These are phyloP conservation scores for Paragorgia papillata DNA, from an alignment of 92 coral and sea anemone species.

Conservation along the genomic window DNA sequence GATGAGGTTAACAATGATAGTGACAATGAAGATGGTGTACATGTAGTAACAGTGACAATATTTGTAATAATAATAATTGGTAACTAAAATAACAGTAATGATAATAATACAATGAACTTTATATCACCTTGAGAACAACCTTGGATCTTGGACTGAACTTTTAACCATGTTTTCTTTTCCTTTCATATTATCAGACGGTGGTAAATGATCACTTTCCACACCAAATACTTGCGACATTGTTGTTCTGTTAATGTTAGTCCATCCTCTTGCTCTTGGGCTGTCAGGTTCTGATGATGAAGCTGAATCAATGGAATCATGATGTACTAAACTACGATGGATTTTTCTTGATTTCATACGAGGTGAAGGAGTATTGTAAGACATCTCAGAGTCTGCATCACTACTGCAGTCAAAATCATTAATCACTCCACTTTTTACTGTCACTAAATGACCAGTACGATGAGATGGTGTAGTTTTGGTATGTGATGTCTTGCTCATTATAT, in stretches of 20 bases:
- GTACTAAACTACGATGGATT: conserved; percentile 42
- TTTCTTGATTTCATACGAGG: conserved; percentile 60
- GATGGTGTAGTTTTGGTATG: background rate
- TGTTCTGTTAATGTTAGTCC: background rate
- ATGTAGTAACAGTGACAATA: too few relatives aligned
- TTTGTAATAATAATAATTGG: too few relatives aligned
- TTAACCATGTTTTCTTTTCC: background rate
- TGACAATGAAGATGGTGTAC: too few relatives aligned
- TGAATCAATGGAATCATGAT: conserved; percentile 66
- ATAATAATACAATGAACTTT: too few relatives aligned
- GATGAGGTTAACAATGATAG: too few relatives aligned
- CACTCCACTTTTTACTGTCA: conserved; percentile 33
- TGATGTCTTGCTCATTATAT: background rate
- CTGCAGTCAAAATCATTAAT: conserved; percentile 58
- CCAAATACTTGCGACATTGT: conserved; percentile 32
- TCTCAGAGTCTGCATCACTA: conserved; percentile 98
- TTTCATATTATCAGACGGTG: background rate
- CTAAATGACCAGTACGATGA: conserved; percentile 7
- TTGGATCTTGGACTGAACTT: conserved; percentile 2
- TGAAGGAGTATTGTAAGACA: conserved; percentile 76
- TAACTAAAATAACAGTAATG: too few relatives aligned
- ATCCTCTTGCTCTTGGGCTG: conserved; percentile 41
- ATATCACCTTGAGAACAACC: conserved; percentile 20
- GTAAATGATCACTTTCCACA: background rate
- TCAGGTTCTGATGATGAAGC: conserved; percentile 75